Base-by-base conservation (phyloP, 2,888 invertebrate species). In the Eretmocerus hayati region DNA sequence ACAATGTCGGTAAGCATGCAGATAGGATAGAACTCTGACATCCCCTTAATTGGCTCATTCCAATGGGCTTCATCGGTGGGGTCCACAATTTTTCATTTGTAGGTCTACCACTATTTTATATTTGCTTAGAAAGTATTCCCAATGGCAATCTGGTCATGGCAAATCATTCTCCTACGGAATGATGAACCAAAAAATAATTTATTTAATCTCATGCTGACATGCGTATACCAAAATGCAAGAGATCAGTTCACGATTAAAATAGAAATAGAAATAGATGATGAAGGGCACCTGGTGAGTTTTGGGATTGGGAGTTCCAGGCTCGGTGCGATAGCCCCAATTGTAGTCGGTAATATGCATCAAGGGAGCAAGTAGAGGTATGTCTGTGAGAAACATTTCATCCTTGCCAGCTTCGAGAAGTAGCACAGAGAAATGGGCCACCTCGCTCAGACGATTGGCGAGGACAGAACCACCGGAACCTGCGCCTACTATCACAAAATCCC, bases 301-400 rank as follows among this genome's bases (percentile, higher is more conserved):
- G 4, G 87, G 84, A n/a, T n/a, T n/a, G 76, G 0, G 81, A 1
- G 85, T 83, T 0, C 89, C 86, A 4, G 87, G 84, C 35, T 76
- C 72, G 2, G 91, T 92, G 72, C 90, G 87, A 72, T 85, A 93
- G 74, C 91, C 85, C 93, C 93, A 93, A 73, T 93, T 93, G 69
- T 91, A 78, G 26, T 90, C 86, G 20, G 89, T 85, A 51, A 90
- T 79, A 66, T 92, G 91, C 20, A 84, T 80, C 69, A 90, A 92
- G n/a, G 86, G 88, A 19, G 88, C 87, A 52, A 92, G 71, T 0
- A 89, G 83, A 2, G 91, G 92, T 46, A 91, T 83, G 72, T 92
- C 91, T 4, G 89, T 87, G 53, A 91, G 84, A 87, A 81, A 65
- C 72, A 90, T 90, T 55, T 85, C 88, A 72, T 92, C 91, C 72